Conservation (phyloP, 2,888 invertebrate genomes). For the Agelastica alni region DNA sequence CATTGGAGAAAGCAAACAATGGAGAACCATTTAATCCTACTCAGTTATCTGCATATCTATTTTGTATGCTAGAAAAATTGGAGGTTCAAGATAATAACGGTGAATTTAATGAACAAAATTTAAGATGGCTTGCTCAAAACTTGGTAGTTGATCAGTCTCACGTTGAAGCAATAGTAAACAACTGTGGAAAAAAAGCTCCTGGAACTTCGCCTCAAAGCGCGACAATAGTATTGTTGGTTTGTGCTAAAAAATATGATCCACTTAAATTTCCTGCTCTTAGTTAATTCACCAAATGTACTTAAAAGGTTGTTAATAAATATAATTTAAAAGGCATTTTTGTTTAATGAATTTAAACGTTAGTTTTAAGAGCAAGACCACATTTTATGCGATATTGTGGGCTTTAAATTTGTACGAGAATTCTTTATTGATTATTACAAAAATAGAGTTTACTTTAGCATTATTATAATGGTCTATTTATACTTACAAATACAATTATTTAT, state of each 20-base stretch:
- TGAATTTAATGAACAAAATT: constrained; percentile 5
- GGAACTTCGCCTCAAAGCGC: background rate
- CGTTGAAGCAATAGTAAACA: background rate
- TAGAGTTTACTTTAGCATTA: no score
- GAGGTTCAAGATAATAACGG: constrained; percentile 1
- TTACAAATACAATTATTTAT: no score
- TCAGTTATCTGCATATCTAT: background rate
- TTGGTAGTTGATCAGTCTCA: background rate
- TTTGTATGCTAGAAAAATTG: background rate
- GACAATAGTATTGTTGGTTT: background rate
- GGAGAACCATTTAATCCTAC: background rate
- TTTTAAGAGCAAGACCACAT: no score
- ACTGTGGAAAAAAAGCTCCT: background rate
- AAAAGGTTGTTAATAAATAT: no score
- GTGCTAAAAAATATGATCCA: background rate
- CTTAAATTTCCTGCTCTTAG: background rate
- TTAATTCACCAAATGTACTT: no score
- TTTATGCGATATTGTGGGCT: no score
- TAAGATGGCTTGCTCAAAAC: constrained; percentile 1
- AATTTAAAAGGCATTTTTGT: no score
- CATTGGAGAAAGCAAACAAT: background rate
- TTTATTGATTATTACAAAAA: no score
- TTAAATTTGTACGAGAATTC: no score
- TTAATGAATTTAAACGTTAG: no score
- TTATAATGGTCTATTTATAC: no score